Percentiles rank a stretch among this genome's conserved stretches.
These are phyloP conservation scores for Dolomedes plantarius DNA, from an alignment of 2,888 invertebrate genomes.

Conservation along the genomic window DNA sequence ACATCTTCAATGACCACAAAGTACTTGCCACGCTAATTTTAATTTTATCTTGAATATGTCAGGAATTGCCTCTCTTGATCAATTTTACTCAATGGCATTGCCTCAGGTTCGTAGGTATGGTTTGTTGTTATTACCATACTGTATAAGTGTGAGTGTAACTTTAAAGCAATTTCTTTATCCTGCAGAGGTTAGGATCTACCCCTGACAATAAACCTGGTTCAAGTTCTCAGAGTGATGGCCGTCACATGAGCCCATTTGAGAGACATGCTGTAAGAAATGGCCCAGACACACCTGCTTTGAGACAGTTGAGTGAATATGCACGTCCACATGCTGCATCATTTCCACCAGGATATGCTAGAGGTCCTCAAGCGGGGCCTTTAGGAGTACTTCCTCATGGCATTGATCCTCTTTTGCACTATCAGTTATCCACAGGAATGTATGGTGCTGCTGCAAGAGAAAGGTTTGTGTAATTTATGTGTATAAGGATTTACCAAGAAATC, in stretches of 20 bases:
- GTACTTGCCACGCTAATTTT: no score
- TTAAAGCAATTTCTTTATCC: no score
- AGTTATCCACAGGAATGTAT: conserved; percentile 78
- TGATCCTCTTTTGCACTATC: conserved; percentile 90
- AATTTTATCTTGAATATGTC: no score
- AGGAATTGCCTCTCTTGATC: no score
- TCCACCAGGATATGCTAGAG: conserved; percentile 80
- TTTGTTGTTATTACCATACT: no score
- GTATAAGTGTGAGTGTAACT: no score
- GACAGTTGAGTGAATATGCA: conserved; percentile 93
- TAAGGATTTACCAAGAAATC: no score
- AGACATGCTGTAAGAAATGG: conserved; percentile 72
- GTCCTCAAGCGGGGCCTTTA: conserved; percentile 72
- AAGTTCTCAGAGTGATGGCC: conserved; percentile 56
- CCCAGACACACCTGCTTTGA: conserved; percentile 93
- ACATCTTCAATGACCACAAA: no score
- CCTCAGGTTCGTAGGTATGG: no score
- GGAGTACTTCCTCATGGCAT: conserved; percentile 82
- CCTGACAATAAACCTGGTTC: conserved; percentile 65
- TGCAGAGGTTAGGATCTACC: conserved; percentile 60
- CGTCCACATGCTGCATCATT: conserved; percentile 93
- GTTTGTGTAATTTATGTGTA: no score
- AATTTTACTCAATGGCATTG: no score
- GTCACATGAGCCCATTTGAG: conserved; percentile 73
- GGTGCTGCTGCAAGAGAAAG: conserved; percentile 72